Base-by-base conservation (phyloP, 2,113 vertebrate genomes). In the Oxygymnocypris stewartii region DNA sequence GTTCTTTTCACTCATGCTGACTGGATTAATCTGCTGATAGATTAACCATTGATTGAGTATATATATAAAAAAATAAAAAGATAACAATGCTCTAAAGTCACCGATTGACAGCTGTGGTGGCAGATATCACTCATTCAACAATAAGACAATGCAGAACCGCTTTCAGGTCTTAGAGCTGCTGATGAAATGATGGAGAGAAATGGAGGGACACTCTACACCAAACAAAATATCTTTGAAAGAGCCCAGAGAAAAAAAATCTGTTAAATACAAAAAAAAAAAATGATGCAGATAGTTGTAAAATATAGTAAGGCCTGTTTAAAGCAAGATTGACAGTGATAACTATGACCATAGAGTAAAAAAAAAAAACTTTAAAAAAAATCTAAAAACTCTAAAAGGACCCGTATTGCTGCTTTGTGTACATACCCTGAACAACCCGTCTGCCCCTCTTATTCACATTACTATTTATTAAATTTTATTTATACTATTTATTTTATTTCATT, bases 1-100 rank as follows among this genome's bases (percentile, higher is more conserved):
- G 51, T 93, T 63, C 40, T 94, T 44, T 93, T 94, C 37, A 93
- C 91, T 16, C 87, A 87, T 25, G 87, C 49, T 35, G 92, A 95
- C 75, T 40, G 76, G 51, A 74, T 93, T 0, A 9, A 23, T 1
- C 18, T 10, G 8, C 35, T 40, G 14, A 20, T 23, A 4, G 23
- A 4, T 20, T 88, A 80, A 83, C 28, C 89, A 74, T 5, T 87
- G 20, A 1, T 87, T 0, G 78, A 87, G 4, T 87, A 44, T 42
- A 0, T 44, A 9, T 42, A 42, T 42, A 6, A 44, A 44, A 44
- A 44, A 44, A 44, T 0, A 44, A 4, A 12, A 31, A 6, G 57
- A 89, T 16, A 88, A 85, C 0, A 11, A 0, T 18, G 6, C 88
- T 1, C 28, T 92, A 4, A n/a, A 8, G 3, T 65, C 8, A 1